Evolutionary conservation across 2,113 vertebrate species (phyloP).

Genomic region (Oryctolagus cuniculus): mOryCun1.1 NC_091450.1:26023501-26024000

Average conservation of each 20-base stretch:
- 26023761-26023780: neutral
- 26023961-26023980: no score
- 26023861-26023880: no score
- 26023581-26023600: neutral
- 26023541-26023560: neutral
- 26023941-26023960: no score
- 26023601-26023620: neutral
- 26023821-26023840: no score
- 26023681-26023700: neutral
- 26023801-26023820: no score
- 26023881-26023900: no score
- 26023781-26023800: no score
- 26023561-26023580: neutral
- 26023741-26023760: neutral
- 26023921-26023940: no score
- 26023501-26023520: neutral
- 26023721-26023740: neutral
- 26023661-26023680: neutral
- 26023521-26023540: neutral
- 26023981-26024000: no score
- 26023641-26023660: neutral
- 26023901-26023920: no score
- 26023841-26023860: no score
- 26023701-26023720: neutral
- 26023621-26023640: neutral